These are phyloP conservation scores for Sebastes kiyomatsui DNA, from an alignment of 2,797 vertebrate genomes.

Conservation along the genomic window DNA sequence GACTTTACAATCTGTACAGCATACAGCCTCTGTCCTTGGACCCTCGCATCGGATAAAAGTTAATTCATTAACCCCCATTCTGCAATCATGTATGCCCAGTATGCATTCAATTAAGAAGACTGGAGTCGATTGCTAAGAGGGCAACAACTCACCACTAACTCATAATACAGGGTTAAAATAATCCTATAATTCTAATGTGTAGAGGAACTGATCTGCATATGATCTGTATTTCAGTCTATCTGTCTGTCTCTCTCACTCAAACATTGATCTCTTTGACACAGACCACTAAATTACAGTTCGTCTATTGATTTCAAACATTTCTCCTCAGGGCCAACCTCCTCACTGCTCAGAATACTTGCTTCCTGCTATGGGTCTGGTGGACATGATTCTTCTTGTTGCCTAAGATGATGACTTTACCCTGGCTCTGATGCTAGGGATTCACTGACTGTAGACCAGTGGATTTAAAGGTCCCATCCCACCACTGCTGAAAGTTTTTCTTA, in stretches of 20 bases:
- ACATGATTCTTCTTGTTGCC: neutral
- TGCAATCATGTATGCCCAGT: neutral
- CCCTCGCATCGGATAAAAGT: neutral
- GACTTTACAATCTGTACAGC: neutral
- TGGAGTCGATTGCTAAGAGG: neutral
- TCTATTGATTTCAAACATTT: slow-evolving; percentile 8
- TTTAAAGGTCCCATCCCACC: neutral
- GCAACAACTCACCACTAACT: neutral
- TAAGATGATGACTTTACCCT: neutral
- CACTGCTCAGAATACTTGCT: neutral
- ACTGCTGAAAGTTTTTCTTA: neutral
- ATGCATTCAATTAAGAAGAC: neutral
- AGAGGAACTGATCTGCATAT: neutral
- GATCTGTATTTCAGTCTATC: neutral
- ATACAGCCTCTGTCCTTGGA: neutral
- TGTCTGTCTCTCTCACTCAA: neutral
- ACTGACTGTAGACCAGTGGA: neutral
- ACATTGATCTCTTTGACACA: slow-evolving; percentile 12
- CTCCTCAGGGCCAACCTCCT: slow-evolving; percentile 8
- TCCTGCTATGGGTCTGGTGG: neutral
- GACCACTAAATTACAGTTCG: slow-evolving; percentile 10
- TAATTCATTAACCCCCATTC: neutral
- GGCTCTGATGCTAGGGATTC: neutral
- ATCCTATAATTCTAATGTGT: neutral
- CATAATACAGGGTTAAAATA: neutral